Evolutionary conservation across 2,113 vertebrate species (phyloP).

Genomic region (Cheilinus undulatus): DNA sequence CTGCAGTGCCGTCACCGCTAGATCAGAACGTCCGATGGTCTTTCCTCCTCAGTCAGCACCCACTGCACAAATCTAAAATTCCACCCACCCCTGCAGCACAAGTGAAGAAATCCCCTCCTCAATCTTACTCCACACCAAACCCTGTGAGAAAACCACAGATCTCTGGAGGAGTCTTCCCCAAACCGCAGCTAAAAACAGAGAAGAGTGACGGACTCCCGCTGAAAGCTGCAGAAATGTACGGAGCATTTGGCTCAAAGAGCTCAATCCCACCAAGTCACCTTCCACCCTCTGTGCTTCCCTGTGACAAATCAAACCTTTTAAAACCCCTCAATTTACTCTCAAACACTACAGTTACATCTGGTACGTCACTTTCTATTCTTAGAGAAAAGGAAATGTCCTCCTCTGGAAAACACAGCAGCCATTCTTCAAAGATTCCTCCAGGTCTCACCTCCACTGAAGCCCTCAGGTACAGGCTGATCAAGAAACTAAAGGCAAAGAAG

Average conservation of each 20-base stretch:
- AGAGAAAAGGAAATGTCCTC: slow-evolving; percentile 18
- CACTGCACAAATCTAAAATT: slow-evolving; percentile 16
- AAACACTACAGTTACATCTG: neutral
- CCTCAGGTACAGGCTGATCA: slow-evolving; percentile 90
- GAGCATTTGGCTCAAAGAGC: slow-evolving; percentile 79
- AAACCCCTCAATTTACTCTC: neutral
- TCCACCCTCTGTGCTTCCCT: neutral
- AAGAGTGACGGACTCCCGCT: slow-evolving; percentile 69
- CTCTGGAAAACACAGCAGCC: slow-evolving; percentile 33
- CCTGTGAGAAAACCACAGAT: slow-evolving; percentile 42
- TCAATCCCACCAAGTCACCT: neutral
- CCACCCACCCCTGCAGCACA: neutral
- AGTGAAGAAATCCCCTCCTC: slow-evolving; percentile 28
- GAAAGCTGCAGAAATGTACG: slow-evolving; percentile 90
- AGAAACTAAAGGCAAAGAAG: slow-evolving; percentile 93
- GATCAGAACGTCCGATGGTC: slow-evolving; percentile 51
- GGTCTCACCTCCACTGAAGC: slow-evolving; percentile 81
- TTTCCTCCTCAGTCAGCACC: slow-evolving; percentile 78
- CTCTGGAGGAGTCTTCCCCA: neutral
- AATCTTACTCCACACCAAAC: slow-evolving; percentile 50
- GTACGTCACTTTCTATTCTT: neutral
- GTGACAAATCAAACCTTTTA: neutral
- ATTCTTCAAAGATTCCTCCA: slow-evolving; percentile 22
- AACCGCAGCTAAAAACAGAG: slow-evolving; percentile 39
- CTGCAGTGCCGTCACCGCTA: rapidly evolving